phyloP scores from a whole-genome alignment of 1,140 invertebrate species.

The Paraescarpia echinospica region DNA sequence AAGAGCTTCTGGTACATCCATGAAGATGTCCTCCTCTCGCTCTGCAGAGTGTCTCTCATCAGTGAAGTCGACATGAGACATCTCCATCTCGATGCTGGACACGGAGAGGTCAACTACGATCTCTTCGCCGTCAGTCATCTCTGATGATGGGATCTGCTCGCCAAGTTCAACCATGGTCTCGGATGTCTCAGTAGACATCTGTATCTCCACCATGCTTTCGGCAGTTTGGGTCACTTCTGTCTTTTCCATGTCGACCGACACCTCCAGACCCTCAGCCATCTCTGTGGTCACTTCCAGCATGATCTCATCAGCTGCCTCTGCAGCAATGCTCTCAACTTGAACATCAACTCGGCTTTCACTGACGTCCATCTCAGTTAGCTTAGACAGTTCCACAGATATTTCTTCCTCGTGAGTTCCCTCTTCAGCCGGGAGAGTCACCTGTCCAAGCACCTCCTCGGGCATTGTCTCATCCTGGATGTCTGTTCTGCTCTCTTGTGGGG shows the following conservation, averaged over 20 bases:
- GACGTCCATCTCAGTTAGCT: constrained; percentile 14
- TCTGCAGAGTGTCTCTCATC: constrained; percentile 30
- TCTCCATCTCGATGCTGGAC: constrained; percentile 25
- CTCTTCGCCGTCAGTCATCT: constrained; percentile 23
- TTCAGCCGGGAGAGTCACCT: constrained; percentile 15
- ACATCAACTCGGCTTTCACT: constrained; percentile 32
- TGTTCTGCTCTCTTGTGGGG: constrained; percentile 19
- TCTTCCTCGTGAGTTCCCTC: constrained; percentile 25
- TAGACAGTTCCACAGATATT: constrained; percentile 19
- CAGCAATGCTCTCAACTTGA: constrained; percentile 31
- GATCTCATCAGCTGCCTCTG: constrained; percentile 34
- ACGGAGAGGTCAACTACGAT: constrained; percentile 28
- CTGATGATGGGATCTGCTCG: constrained; percentile 25
- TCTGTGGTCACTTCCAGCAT: constrained; percentile 33
- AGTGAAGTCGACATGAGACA: constrained; percentile 20
- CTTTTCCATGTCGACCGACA: constrained; percentile 33
- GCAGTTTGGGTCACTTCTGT: not conserved
- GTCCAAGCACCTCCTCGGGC: constrained; percentile 14
- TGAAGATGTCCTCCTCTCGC: constrained; percentile 31
- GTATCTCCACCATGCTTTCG: constrained; percentile 23
- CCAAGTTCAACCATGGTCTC: constrained; percentile 29
- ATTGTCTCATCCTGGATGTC: constrained; percentile 10
- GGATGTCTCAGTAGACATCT: constrained; percentile 33
- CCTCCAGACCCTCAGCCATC: constrained; percentile 32
- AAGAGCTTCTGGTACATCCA: constrained; percentile 26